Evolutionary conservation across 2,888 invertebrate genomes (phyloP).

Genomic region (Axea sp.): DNA sequence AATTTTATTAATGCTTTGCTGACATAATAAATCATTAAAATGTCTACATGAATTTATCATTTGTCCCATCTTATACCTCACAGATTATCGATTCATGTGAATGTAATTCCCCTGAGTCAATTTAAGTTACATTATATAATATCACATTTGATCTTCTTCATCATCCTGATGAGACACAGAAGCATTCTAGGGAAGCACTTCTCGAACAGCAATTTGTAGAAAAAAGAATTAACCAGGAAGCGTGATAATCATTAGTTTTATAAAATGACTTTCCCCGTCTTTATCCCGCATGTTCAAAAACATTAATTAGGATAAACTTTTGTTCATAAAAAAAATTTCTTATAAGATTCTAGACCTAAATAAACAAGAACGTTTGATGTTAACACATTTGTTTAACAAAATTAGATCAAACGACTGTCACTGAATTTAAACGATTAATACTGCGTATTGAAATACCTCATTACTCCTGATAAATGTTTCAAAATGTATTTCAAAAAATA

Average conservation of each 20-base stretch:
- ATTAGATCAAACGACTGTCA: no score
- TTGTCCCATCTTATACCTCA: constrained; percentile 16
- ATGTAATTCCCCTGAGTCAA: constrained; percentile 18
- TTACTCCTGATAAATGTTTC: no score
- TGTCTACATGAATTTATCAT: constrained; percentile 26
- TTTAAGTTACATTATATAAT: constrained; percentile 23
- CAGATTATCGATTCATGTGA: constrained; percentile 5
- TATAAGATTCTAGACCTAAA: no score
- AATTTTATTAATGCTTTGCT: constrained; percentile 5
- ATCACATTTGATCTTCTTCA: constrained; percentile 9
- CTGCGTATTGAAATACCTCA: no score
- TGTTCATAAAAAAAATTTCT: no score
- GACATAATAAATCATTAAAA: constrained; percentile 21
- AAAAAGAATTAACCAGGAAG: constrained; percentile 4
- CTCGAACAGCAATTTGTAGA: neutral
- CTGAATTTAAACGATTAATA: no score
- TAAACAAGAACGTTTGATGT: no score
- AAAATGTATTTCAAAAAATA: no score
- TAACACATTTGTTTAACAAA: no score
- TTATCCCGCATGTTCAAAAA: no score
- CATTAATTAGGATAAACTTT: no score
- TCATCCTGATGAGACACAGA: constrained; percentile 1
- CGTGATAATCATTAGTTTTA: constrained; percentile 3
- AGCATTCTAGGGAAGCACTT: neutral
- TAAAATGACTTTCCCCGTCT: constrained; percentile 10